Percentiles rank a stretch among this genome's conserved stretches.
Evolutionary conservation across 2,888 invertebrate species (phyloP).

Genomic region (Emmelina monodactyla): DNA sequence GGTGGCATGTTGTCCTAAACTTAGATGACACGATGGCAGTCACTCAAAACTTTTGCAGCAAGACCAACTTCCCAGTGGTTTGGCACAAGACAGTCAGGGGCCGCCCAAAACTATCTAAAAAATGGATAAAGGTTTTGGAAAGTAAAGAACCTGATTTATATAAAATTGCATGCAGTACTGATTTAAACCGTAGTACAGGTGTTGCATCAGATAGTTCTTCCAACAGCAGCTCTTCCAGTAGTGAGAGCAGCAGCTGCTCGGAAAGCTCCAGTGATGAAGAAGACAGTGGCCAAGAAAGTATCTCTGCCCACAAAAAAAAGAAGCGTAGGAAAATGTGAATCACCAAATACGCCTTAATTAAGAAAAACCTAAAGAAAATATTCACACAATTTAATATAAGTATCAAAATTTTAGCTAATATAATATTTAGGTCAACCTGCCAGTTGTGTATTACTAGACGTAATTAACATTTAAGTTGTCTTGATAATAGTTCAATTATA

Average conservation of each 20-base stretch:
- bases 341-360: background rate
- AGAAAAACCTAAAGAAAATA: background rate
- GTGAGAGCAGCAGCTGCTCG: constrained; percentile 67
- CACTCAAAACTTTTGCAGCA: constrained; percentile 97
- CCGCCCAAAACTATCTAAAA: constrained; percentile 92
- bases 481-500: constrained; percentile 24
- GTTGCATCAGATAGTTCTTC: constrained; percentile 95
- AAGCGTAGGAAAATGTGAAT: constrained; percentile 68
- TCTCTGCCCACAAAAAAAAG: constrained; percentile 84
- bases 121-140: constrained; percentile 80
- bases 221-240: constrained; percentile 82
- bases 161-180: constrained; percentile 81
- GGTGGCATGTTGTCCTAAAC: constrained; percentile 99
- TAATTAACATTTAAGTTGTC: constrained; percentile 19
- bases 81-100: constrained; percentile 98
- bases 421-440: too few species aligned
- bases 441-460: constrained; percentile 39
- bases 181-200: constrained; percentile 85
- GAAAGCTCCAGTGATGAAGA: constrained; percentile 65
- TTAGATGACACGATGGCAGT: constrained; percentile 96
- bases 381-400: too few species aligned
- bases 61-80: constrained; percentile 95
- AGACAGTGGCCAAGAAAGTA: constrained; percentile 89
- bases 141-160: constrained; percentile 81
- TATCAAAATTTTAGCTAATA: too few species aligned